Evolutionary conservation across 1,140 invertebrate genomes (phyloP).

Genomic region (Caenorhabditis inopinata): DNA sequence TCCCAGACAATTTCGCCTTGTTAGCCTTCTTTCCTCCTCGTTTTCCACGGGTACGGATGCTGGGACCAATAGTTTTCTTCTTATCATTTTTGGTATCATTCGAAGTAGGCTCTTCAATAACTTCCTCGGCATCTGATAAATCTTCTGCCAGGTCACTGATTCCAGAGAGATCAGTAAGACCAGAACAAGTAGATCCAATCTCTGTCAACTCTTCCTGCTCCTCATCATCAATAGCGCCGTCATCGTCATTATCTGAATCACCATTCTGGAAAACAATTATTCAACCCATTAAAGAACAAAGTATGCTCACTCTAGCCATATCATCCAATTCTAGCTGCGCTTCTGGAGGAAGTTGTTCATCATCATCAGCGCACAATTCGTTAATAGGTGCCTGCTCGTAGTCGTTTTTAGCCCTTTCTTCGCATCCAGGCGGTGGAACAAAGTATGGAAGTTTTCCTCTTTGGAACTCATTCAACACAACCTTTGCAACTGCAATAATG

Average conservation of each 20-base stretch:
- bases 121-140: conserved; percentile 39
- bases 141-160: conserved; percentile 54
- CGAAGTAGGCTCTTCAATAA: background rate
- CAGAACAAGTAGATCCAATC: conserved; percentile 53
- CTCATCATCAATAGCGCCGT: conserved; percentile 55
- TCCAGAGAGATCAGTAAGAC: conserved; percentile 57
- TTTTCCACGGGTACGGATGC: conserved; percentile 40
- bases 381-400: conserved; percentile 60
- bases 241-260: background rate
- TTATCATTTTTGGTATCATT: background rate
- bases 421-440: conserved; percentile 56
- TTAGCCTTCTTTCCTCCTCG: conserved; percentile 53
- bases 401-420: conserved; percentile 37
- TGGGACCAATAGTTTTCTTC: conserved; percentile 11
- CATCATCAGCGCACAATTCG: conserved; percentile 39
- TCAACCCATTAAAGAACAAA: background rate
- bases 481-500: conserved; percentile 81
- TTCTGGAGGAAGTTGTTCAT: conserved; percentile 10
- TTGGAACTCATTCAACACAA: conserved; percentile 98
- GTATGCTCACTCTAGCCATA: background rate
- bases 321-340: background rate
- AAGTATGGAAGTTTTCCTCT: conserved; percentile 86
- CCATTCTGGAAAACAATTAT: background rate
- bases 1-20: conserved; percentile 50
- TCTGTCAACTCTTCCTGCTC: conserved; percentile 54